Percentiles rank a stretch among this genome's conserved stretches.
These are phyloP conservation scores for Hystrix cristata DNA, from an alignment of 2,113 vertebrate species.

Conservation along the genomic window DNA sequence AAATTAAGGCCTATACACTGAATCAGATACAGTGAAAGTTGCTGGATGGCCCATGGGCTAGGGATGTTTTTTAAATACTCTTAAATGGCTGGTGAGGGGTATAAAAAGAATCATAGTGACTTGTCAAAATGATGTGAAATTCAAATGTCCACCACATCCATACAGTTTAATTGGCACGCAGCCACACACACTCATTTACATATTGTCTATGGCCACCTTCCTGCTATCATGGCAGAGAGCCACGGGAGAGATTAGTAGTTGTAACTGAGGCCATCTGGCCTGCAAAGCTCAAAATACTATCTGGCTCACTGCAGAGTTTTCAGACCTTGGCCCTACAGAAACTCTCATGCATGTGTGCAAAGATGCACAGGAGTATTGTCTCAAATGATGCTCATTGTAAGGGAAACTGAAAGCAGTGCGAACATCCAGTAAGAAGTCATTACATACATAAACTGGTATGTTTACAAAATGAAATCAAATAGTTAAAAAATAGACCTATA, in stretches of 20 bases:
- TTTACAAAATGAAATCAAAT: constrained; percentile 47
- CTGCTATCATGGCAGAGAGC: not conserved
- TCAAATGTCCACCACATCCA: not conserved
- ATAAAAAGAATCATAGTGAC: constrained; percentile 4
- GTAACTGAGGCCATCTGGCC: not conserved
- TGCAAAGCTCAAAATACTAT: not conserved
- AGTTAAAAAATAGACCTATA: not conserved
- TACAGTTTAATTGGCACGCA: not conserved
- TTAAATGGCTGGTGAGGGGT: not conserved
- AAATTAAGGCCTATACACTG: not conserved
- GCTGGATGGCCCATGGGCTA: not conserved
- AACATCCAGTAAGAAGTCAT: not conserved
- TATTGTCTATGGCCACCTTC: not conserved
- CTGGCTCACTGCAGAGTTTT: not conserved
- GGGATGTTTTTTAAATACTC: not conserved
- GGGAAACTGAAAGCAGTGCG: not conserved
- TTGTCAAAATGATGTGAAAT: constrained; percentile 21
- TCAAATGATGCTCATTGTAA: not conserved
- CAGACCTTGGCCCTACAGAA: not conserved
- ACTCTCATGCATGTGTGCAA: not conserved
- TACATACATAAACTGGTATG: not conserved
- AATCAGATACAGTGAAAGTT: not conserved
- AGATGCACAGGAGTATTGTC: not conserved
- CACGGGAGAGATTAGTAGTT: not conserved
- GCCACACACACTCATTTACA: not conserved